Base-by-base conservation (phyloP, 1,140 invertebrate genomes). In the Listronotus oregonensis region DNA sequence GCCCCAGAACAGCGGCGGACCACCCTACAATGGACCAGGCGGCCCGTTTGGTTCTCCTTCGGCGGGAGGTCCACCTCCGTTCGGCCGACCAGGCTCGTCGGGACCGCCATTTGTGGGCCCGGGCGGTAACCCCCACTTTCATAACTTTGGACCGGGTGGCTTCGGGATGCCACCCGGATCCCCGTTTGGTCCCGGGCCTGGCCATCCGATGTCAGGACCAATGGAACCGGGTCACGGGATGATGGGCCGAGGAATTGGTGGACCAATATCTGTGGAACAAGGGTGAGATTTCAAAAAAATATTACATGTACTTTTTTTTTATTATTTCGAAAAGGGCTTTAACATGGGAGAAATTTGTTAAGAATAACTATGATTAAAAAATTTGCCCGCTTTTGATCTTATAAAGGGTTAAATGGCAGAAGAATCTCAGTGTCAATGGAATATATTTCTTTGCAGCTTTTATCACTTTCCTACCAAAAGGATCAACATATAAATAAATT, bases 121-220 rank as follows among this genome's bases (percentile, higher is more conserved):
- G 6, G 84, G 82, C 58, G 75, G 84, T 14, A 87, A 87, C 68
- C 87, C 86, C 37, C 87, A 89, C 69, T 89, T 88, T 63, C 66
- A 67, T 21, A 86, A 85, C 2, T 85, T 85, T 21, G 86, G 84
- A 3, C 84, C 83, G 1, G 83, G 84, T 82, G 87, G 70, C 0
- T 90, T 89, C 73, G 86, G 86, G 11, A 85, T 89, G 77, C 87
- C 87, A n/a, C 86, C 86, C 0, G 85, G 86, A 18, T 88, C 87
- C 21, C 87, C 87, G 0, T 89, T 89, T 60, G 86, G 83, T 1
- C 84, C 84, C 54, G 80, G 84, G 55, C 86, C 86, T 0, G 83
- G 84, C 37, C 85, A 87, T 72, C 85, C 85, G 18, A 86, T 87
- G 84, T 80, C 77, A 18, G 84, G 82, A 60, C 84, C 83, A 1